Conservation (phyloP, 2,888 invertebrate genomes). For the Andrena trimmerana region DNA sequence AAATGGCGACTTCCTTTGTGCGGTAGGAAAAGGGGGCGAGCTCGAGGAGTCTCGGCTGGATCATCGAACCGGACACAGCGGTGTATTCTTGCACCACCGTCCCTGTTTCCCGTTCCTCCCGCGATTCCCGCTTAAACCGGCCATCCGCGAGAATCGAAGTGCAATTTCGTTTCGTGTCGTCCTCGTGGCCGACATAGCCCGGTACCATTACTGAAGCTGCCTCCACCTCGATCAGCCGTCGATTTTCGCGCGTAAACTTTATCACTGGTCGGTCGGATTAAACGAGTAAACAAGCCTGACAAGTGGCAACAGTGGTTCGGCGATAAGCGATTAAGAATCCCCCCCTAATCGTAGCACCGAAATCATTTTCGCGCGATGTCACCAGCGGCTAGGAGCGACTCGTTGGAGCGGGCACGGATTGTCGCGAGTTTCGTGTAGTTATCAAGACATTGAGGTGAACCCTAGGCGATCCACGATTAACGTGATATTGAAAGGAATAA, state of each 20-base stretch:
- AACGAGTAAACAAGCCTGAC: slow-evolving; percentile 2
- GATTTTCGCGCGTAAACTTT: not conserved
- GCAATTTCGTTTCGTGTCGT: not conserved
- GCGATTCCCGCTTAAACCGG: not conserved
- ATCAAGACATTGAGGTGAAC: slow-evolving; percentile 7
- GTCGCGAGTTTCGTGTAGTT: not conserved
- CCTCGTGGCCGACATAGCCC: not conserved
- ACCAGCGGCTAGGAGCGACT: not conserved
- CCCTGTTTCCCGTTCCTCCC: no score
- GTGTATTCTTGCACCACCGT: not conserved
- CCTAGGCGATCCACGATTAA: slow-evolving; percentile 21
- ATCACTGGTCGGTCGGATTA: not conserved
- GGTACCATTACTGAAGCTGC: not conserved
- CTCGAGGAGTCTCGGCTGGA: slow-evolving; percentile 61
- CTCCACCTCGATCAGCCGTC: not conserved
- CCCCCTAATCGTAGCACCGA: not conserved
- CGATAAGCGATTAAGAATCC: slow-evolving; percentile 20
- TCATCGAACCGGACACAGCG: slow-evolving; percentile 55
- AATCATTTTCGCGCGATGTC: not conserved
- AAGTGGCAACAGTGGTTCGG: slow-evolving; percentile 26
- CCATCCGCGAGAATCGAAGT: not conserved
- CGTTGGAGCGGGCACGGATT: not conserved
- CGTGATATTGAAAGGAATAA: not conserved
- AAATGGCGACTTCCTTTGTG: slow-evolving; percentile 75
- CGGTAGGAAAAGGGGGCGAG: slow-evolving; percentile 59